Percentiles rank a stretch among this genome's conserved stretches.
These are phyloP conservation scores for Lathronympha strigana DNA, from an alignment of 2,888 invertebrate genomes.

Conservation along the genomic window DNA sequence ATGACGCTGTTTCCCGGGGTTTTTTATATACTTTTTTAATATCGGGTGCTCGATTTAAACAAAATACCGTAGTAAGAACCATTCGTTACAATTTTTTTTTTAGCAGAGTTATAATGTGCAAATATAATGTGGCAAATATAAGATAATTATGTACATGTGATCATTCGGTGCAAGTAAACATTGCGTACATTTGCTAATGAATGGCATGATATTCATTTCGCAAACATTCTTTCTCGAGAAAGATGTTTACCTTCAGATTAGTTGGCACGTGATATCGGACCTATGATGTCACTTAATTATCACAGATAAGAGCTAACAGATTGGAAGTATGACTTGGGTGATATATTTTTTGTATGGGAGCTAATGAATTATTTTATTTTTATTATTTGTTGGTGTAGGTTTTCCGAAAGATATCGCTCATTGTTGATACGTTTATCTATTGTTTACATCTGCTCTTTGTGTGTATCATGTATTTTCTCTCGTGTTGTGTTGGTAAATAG, in stretches of 20 bases:
- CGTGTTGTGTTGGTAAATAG: too few relatives aligned
- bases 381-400: too few relatives aligned
- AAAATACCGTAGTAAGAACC: too few relatives aligned
- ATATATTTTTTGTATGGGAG: too few relatives aligned
- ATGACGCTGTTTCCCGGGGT: too few relatives aligned
- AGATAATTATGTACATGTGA: slow-evolving; percentile 1
- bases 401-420: too few relatives aligned
- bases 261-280: not conserved
- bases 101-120: not conserved
- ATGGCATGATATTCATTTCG: slow-evolving; percentile 1
- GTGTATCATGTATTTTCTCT: too few relatives aligned
- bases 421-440: too few relatives aligned
- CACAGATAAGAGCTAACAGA: not conserved
- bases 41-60: too few relatives aligned
- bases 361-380: too few relatives aligned
- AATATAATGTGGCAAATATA: not conserved
- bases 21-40: too few relatives aligned
- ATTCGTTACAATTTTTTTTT: not conserved
- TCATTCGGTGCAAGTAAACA: slow-evolving; percentile 17
- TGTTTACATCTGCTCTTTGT: too few relatives aligned
- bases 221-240: not conserved
- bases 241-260: slow-evolving; percentile 23
- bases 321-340: not conserved
- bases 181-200: not conserved
- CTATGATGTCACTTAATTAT: not conserved